Base-by-base conservation (phyloP, 2,888 invertebrate species). In the Orchestes rusci region DNA sequence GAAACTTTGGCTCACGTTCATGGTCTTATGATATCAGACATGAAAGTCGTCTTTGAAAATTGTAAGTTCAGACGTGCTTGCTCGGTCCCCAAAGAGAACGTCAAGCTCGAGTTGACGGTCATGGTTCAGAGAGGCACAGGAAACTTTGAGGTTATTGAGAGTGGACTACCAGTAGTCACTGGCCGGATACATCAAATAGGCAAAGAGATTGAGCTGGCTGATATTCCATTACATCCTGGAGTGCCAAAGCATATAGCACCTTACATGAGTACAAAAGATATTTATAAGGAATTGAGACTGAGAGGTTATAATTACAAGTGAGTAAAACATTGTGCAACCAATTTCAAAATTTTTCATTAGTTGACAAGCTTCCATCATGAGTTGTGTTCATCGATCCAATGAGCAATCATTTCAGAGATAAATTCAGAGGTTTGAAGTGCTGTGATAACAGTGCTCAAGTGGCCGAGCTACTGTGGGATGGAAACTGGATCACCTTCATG, bases 401-500 rank as follows among this genome's bases (percentile, higher is more conserved):
- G n/a, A n/a, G n/a, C n/a, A n/a, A n/a, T n/a, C n/a, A n/a, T 41
- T 39, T 28, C 16, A 49, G 59, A 7, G 59, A 56, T 8, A 33
- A 39, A 16, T 64, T 63, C 41, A 46, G 52, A 32, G 53, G 50
- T 3, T 40, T 64, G 2, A 37, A 57, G 31, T 48, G 53, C 15
- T 60, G 59, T 40, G 51, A 59, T 33, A 27, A 39, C 10, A 46
- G 33, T 10, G 54, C 43, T 8, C 38, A 49, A 23, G 29, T 32
- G 16, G 60, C 50, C 3, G 36, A 44, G 29, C 52, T 62, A 5
- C 36, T 32, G 27, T 62, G 59, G 60, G 43, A 50, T 3, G 40
- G 51, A 3, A 88, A 90, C 68, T 92, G 89, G 89, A 81, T 89
- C 10, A 77, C 87, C 1, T 91, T 88, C 67, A 78, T 92, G 73